Evolutionary conservation across 2,113 vertebrate species (phyloP), one percentile per base, ranked within the genome.

Genomic region (Lethenteron reissneri): DNA sequence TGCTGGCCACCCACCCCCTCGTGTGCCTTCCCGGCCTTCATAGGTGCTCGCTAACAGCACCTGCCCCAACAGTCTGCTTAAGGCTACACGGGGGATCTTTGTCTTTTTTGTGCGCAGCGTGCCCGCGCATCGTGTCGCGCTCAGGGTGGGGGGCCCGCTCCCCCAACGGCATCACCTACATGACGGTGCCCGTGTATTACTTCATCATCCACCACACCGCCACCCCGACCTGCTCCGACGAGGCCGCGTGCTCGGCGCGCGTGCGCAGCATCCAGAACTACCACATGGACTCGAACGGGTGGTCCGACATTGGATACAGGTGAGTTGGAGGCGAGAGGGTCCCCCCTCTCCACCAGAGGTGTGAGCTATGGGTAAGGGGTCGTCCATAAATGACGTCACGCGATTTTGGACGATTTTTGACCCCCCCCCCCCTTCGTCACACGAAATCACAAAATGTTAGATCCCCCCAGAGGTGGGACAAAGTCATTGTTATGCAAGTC

Each of bases 261-360:
- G 71, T 57, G 11, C 74, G 69, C 57, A 71, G 9, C 4, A 10
- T 72, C 3, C 76, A 77, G 70, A 68, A 73, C 12, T 77, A 73
- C 15, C 76, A 77, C 17, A 72, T 82, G 79, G 75, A 69, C 1
- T 64, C 76, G 3, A 79, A 78, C 19, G 15, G 12, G 11, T 85
- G 83, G 58, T 79, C 80, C 69, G 83, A 86, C 74, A 80, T 85
- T 25, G 84, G 82, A 58, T 86, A 86, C 74, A 85, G 80, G 84
- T 86, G 69, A 81, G 83, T 86, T 69, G 81, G 82, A 78, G 56
- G 12, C 17, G 57, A 69, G 9, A 12, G 9, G 25, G 2, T 56
- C 13, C 41, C 41, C 41, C 41, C 41, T 5, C 41, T 7, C 41
- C 41, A 19, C 69, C 3, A 17, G 12, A 64, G 12, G 19, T 10